Evolutionary conservation across 2,113 vertebrate species (phyloP).

Genomic region (Nerophis ophidion): DNA sequence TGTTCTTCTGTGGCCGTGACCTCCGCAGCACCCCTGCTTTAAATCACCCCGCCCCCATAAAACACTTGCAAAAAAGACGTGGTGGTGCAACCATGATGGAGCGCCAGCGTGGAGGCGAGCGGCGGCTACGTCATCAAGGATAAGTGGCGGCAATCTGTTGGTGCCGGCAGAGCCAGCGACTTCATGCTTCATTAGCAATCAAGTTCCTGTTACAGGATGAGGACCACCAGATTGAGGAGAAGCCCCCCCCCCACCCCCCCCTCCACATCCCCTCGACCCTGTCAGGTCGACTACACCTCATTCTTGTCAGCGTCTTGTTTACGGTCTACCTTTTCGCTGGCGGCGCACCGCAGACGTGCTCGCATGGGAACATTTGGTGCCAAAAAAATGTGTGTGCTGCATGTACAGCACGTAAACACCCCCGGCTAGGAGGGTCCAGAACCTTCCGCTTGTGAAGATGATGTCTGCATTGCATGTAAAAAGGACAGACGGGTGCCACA

Average conservation of each 20-base stretch:
- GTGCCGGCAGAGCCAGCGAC: slow-evolving; percentile 53
- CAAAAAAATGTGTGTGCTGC: slow-evolving; percentile 13
- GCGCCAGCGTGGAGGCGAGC: slow-evolving; percentile 13
- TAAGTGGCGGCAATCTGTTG: slow-evolving; percentile 66
- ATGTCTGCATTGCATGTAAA: neutral
- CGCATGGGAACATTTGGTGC: slow-evolving; percentile 23
- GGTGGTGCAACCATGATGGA: slow-evolving; percentile 11
- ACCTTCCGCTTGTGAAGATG: neutral
- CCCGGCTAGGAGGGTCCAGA: neutral
- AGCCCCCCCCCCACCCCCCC: slow-evolving; percentile 17
- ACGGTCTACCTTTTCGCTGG: slow-evolving; percentile 33
- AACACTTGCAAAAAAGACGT: slow-evolving; percentile 34
- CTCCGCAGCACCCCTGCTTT: slow-evolving; percentile 45
- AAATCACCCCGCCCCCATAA: slow-evolving; percentile 60
- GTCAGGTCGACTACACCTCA: slow-evolving; percentile 51
- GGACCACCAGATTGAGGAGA: slow-evolving; percentile 41
- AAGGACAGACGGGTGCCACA: neutral
- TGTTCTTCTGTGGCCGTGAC: slow-evolving; percentile 56
- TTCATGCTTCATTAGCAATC: slow-evolving; percentile 68
- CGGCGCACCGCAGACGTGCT: slow-evolving; percentile 41
- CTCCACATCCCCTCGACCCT: slow-evolving; percentile 36
- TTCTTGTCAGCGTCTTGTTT: slow-evolving; percentile 31
- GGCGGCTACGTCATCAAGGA: slow-evolving; percentile 53
- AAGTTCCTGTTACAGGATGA: slow-evolving; percentile 44
- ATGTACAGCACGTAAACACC: slow-evolving; percentile 8